Percentiles rank a stretch among this genome's conserved stretches.
These are phyloP conservation scores for Raja brachyura DNA, from an alignment of 2,113 vertebrate species.

Conservation along the genomic window DNA sequence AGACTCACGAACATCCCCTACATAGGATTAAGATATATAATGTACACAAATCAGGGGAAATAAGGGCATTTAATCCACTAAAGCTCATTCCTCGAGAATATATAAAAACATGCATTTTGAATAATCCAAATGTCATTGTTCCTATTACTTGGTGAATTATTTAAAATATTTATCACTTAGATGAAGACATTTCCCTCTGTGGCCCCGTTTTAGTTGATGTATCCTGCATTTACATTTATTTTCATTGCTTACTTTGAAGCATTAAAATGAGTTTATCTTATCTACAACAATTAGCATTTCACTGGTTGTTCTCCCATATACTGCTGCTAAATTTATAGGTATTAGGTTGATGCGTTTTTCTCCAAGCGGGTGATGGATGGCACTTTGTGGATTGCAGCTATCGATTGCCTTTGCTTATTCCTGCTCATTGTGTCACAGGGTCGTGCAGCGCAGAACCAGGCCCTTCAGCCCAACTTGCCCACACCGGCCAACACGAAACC, in stretches of 20 bases:
- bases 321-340: not conserved
- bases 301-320: not conserved
- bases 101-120: not conserved
- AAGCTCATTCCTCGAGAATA: not conserved
- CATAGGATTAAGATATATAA: not conserved
- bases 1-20: not conserved
- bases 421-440: not conserved
- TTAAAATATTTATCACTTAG: conserved; percentile 9
- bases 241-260: not conserved
- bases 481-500: too few relatives aligned
- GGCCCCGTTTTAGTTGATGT: not conserved
- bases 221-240: conserved; percentile 18
- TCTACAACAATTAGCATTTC: not conserved
- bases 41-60: not conserved
- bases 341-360: not conserved
- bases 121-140: not conserved
- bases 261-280: not conserved
- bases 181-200: not conserved
- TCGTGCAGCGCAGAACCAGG: too few relatives aligned
- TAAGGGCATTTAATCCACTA: not conserved
- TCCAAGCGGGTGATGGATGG: not conserved
- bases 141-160: not conserved
- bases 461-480: too few relatives aligned
- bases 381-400: not conserved
- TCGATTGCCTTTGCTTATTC: not conserved